Conservation (phyloP, 2,797 vertebrate species). For the Cyprinella venusta region DNA sequence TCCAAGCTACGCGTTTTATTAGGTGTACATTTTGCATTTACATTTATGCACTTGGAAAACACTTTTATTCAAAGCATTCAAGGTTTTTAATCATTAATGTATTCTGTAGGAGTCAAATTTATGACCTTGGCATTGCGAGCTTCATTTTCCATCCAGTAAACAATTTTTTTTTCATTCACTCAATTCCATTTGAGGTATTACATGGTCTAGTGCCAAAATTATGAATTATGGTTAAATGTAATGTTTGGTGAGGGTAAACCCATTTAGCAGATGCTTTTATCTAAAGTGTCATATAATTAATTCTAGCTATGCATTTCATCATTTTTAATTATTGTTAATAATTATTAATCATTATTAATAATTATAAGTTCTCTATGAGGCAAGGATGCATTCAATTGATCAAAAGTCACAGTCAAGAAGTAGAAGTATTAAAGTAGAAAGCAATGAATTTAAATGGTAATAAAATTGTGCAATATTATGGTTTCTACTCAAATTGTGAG, state of each 20-base stretch:
- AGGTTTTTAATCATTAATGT: background rate
- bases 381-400: background rate
- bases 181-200: background rate
- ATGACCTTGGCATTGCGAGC: background rate
- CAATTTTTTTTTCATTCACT: background rate
- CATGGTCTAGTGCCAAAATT: background rate
- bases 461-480: too few relatives aligned
- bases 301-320: background rate
- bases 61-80: background rate
- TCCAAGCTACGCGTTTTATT: background rate
- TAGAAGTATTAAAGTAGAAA: background rate
- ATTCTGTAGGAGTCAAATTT: background rate
- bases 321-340: background rate
- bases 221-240: background rate
- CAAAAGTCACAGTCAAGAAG: too few relatives aligned
- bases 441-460: background rate
- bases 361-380: too few relatives aligned
- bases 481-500: too few relatives aligned
- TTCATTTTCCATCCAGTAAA: background rate
- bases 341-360: background rate
- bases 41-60: background rate
- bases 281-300: too few relatives aligned
- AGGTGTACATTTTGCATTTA: background rate
- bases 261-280: constrained; percentile 38
- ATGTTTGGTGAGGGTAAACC: constrained; percentile 19